phyloP scores from a whole-genome alignment of 2,797 vertebrate genomes.

The Clarias pachynema region DNA sequence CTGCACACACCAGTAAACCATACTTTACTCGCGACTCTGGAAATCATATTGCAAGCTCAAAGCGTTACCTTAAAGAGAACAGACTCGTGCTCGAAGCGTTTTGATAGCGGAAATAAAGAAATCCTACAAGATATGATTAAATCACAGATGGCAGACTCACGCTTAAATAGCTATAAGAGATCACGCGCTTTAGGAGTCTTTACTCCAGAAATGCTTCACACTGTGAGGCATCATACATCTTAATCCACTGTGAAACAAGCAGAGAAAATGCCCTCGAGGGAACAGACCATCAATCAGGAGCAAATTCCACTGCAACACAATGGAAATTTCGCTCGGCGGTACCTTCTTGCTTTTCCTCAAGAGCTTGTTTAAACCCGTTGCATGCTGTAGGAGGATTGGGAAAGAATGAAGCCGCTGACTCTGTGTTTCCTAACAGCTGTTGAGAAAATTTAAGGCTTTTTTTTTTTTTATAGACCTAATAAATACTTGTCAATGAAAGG shows the following conservation, averaged over 20 bases:
- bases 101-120: constrained; percentile 10
- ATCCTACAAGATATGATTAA: constrained; percentile 40
- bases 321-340: constrained; percentile 63
- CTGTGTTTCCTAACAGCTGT: constrained; percentile 67
- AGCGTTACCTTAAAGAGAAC: constrained; percentile 27
- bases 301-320: constrained; percentile 69
- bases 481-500: constrained; percentile 55
- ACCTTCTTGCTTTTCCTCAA: constrained; percentile 59
- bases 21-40: background rate
- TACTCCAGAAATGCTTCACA: constrained; percentile 19
- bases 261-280: constrained; percentile 45
- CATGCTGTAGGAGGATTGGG: constrained; percentile 24
- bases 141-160: constrained; percentile 14
- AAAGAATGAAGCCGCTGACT: constrained; percentile 45
- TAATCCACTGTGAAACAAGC: constrained; percentile 37
- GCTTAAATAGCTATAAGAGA: constrained; percentile 23
- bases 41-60: constrained; percentile 31
- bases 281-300: constrained; percentile 62
- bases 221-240: constrained; percentile 14
- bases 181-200: constrained; percentile 25
- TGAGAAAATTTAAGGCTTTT: constrained; percentile 49
- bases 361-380: constrained; percentile 56
- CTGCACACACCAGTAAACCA: background rate
- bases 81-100: constrained; percentile 33
- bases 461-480: constrained; percentile 50